Conservation (phyloP, 2,797 vertebrate species). For the Hydrolagus colliei region DNA sequence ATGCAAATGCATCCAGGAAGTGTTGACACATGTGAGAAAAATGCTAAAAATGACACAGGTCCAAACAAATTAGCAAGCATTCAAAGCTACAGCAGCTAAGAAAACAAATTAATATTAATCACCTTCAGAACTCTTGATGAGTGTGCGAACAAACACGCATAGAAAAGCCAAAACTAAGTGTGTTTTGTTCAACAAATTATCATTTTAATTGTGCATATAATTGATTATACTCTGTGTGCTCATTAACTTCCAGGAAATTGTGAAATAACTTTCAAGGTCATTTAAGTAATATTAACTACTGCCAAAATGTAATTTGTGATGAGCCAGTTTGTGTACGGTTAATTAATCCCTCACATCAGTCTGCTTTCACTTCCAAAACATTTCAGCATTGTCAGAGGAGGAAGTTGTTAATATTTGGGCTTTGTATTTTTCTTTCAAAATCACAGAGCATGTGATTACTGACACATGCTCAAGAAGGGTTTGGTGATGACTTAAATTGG, state of each 20-base stretch:
- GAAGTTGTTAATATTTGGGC: neutral
- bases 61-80: conserved; percentile 46
- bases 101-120: conserved; percentile 44
- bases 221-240: conserved; percentile 58
- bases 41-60: conserved; percentile 35
- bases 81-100: neutral
- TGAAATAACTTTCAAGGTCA: conserved; percentile 60
- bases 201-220: conserved; percentile 62
- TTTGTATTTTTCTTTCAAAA: neutral
- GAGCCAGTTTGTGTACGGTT: conserved; percentile 50
- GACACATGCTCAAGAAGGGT: neutral
- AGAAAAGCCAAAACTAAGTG: conserved; percentile 39
- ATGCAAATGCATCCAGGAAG: conserved; percentile 48
- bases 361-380: conserved; percentile 45
- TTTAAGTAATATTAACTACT: conserved; percentile 52
- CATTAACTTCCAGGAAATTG: conserved; percentile 58
- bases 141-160: conserved; percentile 38
- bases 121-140: conserved; percentile 33
- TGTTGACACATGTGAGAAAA: conserved; percentile 49
- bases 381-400: neutral
- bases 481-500: neutral
- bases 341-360: conserved; percentile 53
- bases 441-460: neutral
- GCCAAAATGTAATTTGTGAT: conserved; percentile 53
- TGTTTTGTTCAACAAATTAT: conserved; percentile 54